Evolutionary conservation across 2,888 invertebrate genomes (phyloP).

Genomic region (Caenorhabditis drosophilae): DNA sequence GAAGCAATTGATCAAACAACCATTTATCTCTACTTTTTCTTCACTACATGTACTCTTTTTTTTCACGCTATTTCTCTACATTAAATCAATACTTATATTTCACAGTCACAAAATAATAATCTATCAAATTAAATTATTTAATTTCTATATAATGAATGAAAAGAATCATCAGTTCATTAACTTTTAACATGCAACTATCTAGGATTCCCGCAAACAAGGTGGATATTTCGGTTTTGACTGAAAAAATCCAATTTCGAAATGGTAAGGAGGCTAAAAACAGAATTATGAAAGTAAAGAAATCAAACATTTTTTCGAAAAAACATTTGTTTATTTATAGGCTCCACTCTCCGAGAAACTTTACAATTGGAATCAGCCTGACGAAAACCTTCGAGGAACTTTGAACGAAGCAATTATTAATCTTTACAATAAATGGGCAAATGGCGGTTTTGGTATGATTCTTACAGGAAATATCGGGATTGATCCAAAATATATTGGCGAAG

Average conservation of each 20-base stretch:
- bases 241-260: conserved; percentile 23
- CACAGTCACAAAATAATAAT: no score
- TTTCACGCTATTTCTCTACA: no score
- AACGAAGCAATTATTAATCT: conserved; percentile 40
- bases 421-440: conserved; percentile 55
- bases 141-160: no score
- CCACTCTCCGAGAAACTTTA: conserved; percentile 46
- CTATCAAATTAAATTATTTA: no score
- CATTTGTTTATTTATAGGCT: conserved; percentile 25
- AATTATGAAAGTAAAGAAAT: conserved; percentile 36
- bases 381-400: conserved; percentile 36
- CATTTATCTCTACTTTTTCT: no score
- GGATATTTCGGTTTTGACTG: conserved; percentile 17
- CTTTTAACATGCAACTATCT: no score
- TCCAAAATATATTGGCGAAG: conserved; percentile 31
- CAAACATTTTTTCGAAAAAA: not conserved
- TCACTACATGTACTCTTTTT: no score
- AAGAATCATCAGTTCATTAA: no score
- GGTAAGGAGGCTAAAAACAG: conserved; percentile 36
- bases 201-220: no score
- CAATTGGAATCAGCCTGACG: conserved; percentile 25
- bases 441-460: conserved; percentile 53
- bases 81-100: no score
- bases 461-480: conserved; percentile 48
- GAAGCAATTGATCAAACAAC: no score